A percentile compares a stretch with the other conserved stretches of the same genome.
phyloP scores from a whole-genome alignment of 2,888 invertebrate species.

The Coelogynopora nodosa region DNA sequence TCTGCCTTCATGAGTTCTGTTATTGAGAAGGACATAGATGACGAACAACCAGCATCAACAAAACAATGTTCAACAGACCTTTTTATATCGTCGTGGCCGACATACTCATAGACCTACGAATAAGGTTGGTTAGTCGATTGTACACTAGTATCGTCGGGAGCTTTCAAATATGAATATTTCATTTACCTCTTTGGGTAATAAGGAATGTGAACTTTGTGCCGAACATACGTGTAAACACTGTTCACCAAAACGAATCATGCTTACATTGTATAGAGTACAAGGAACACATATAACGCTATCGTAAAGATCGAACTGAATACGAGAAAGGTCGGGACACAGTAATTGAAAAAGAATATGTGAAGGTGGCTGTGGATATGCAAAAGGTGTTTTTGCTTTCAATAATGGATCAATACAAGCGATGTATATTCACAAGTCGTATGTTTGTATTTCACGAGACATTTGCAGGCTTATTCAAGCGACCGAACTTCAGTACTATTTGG shows the following conservation, averaged over 20 bases:
- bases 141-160: neutral
- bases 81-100: neutral
- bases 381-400: neutral
- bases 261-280: neutral
- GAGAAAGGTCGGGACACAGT: slow-evolving; percentile 3
- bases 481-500: slow-evolving; percentile 3
- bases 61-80: neutral
- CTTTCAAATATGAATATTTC: slow-evolving; percentile 10
- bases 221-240: neutral
- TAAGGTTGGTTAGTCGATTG: neutral
- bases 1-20: neutral
- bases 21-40: neutral
- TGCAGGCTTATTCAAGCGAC: neutral
- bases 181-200: slow-evolving; percentile 7
- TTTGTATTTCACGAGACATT: neutral
- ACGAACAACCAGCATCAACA: neutral
- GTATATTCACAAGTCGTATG: neutral
- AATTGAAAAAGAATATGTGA: slow-evolving; percentile 22
- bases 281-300: neutral
- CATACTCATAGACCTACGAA: neutral
- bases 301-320: neutral
- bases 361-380: neutral
- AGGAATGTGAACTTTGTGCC: slow-evolving; percentile 15
- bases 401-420: neutral
- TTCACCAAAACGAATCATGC: neutral